Base-by-base conservation (phyloP, 2,113 vertebrate species). In the Ctenomys sociabilis region DNA sequence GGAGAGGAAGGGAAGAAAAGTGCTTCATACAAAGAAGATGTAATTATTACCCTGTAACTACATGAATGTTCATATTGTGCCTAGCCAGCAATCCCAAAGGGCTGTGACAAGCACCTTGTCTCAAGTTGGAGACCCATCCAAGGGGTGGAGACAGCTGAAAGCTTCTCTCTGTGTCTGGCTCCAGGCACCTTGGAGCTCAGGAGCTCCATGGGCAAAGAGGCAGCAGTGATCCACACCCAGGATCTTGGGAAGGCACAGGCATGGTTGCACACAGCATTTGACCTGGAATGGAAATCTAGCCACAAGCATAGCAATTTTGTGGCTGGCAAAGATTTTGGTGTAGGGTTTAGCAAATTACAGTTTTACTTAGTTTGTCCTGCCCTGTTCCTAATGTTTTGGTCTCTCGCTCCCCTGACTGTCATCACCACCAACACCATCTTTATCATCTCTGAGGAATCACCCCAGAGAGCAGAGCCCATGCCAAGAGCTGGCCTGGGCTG, bases 21-120 rank as follows among this genome's bases (percentile, higher is more conserved):
- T 86, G 95, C 93, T 94, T 83, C 43, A 91, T 72, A 85, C 96
- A 94, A 3, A 95, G 90, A 96, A 96, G 96, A 83, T 92, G 86
- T 98, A 96, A 97, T 97, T 97, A 98, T 97, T 95, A 90, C 96
- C 97, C 92, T 97, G 97, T 97, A 96, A 97, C 95, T 95, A 97
- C 97, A 97, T 49, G 94, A 97, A 92, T 94, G 96, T 97, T 97
- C 94, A 88, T 82, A 75, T 61, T 93, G 95, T 73, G 83, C 90
- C 96, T 85, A 88, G 59, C 90, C 90, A 61, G 82, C 93, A 75
- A 40, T 95, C 96, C 95, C 3, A 57, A 92, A 82, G 95, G 96
- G 81, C 90, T 97, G 90, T 94, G 96, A 97, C 90, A 85, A 92
- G 95, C 14, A 12, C 40, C 16, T 49, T n/a, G 32, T 94, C 92